These are phyloP conservation scores for Ctenoplectra terminalis DNA, from an alignment of 1,140 invertebrate genomes.

Conservation along the genomic window DNA sequence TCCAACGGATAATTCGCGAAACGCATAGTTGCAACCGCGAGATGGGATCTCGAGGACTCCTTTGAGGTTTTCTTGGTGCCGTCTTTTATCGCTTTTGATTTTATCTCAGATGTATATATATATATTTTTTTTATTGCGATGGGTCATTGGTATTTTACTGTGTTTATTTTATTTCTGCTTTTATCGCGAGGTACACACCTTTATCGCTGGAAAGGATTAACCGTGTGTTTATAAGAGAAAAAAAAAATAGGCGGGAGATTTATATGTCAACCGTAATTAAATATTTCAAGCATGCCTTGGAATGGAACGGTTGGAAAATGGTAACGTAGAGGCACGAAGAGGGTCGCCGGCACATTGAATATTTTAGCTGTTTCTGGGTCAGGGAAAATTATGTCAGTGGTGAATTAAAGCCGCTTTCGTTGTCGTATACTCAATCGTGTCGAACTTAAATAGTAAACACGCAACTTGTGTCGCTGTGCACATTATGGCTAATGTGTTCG, in stretches of 20 bases:
- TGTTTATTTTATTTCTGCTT: background rate
- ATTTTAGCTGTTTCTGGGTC: slow-evolving; percentile 72
- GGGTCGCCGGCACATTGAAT: slow-evolving; percentile 62
- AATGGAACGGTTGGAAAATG: slow-evolving; percentile 53
- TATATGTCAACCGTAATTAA: slow-evolving; percentile 14
- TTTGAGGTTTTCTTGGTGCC: background rate
- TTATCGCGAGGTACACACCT: background rate
- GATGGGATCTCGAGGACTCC: background rate
- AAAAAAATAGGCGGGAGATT: background rate
- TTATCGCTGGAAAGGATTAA: slow-evolving; percentile 14
- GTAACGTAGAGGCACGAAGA: slow-evolving; percentile 40
- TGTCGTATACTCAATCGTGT: slow-evolving; percentile 38
- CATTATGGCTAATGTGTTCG: too few species aligned
- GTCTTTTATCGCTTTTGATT: slow-evolving; percentile 4
- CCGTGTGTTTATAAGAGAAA: background rate
- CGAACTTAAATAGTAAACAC: slow-evolving; percentile 52
- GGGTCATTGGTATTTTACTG: background rate
- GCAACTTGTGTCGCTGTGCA: background rate
- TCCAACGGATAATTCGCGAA: background rate
- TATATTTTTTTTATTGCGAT: background rate
- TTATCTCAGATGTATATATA: too few species aligned
- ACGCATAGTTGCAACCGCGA: background rate
- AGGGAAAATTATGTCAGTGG: slow-evolving; percentile 73
- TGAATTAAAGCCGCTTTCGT: slow-evolving; percentile 72
- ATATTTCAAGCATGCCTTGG: slow-evolving; percentile 46